Base-by-base conservation (phyloP, 2,888 invertebrate genomes). In the Pterobdella sp. region DNA sequence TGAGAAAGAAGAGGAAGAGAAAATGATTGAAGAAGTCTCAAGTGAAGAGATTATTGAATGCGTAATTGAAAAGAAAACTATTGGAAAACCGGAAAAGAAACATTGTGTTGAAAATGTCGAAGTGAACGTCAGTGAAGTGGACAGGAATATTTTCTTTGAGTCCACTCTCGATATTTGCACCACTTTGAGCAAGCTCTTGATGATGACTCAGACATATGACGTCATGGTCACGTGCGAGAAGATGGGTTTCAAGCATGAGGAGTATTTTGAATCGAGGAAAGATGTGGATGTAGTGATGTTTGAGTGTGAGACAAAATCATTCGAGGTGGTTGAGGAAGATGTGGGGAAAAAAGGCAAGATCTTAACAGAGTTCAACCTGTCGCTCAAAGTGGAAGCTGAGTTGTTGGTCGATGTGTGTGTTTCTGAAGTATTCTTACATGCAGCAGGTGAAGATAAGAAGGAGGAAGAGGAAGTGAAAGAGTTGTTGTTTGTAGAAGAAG, bases 381-480 rank as follows among this genome's bases (percentile, higher is more conserved):
- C 10, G 29, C 18, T 32, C 32, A 70, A 49, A 73, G 56, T 67
- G 35, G 52, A 65, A 63, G 37, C 68, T 49, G 67, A 32, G 49
- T 42, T 72, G 29, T 10, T 36, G 26, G 37, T 37, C 7, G 22
- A 29, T 49, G n/a, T 26, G 26, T 26, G 2, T 18, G 34, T 34
- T 3, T n/a, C 49, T 34, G 69, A 69, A 52, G 22, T 56, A 22
- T 56, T 4, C 26, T 22, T 56, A 26, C 60, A 32, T 32, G 29
- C 52, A 29, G 31, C 69, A 0, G 10, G 34, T 18, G 72, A 68
- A 36, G 37, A 29, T 10, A 37, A 56, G 7, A 70, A 70, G 26
- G 69, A 74, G 34, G 67, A 69, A 64, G 56, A 74, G 26, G 49
- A 73, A 7, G 35, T 70, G 1, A 29, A 71, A 3, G 74, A 75